These are phyloP conservation scores for Haliaeetus leucogaster DNA, from an alignment of 2,113 vertebrate genomes.

Conservation along the genomic window DNA sequence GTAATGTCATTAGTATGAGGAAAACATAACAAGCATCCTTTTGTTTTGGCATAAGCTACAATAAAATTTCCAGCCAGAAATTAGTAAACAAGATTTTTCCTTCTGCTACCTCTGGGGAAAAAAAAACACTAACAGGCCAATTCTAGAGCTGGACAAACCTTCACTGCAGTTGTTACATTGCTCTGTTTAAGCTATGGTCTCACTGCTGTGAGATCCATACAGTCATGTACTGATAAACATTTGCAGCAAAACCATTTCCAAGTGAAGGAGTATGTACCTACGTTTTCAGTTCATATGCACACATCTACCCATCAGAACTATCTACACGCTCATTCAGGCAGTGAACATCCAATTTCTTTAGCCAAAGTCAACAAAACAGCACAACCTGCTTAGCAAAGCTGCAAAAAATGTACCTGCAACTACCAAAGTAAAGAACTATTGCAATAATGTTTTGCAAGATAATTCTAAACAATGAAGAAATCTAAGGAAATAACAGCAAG, in stretches of 20 bases:
- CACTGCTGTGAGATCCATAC: not conserved
- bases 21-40: constrained; percentile 4
- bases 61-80: not conserved
- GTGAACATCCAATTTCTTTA: not conserved
- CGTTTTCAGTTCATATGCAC: not conserved
- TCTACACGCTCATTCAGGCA: not conserved
- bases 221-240: not conserved
- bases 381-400: not conserved
- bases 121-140: not conserved
- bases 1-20: not conserved
- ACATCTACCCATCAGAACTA: not conserved
- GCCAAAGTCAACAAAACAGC: not conserved
- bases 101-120: not conserved
- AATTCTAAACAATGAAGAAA: not conserved
- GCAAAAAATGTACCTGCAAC: not conserved
- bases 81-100: not conserved
- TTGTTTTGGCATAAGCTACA: not conserved
- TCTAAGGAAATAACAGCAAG: not conserved
- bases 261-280: not conserved
- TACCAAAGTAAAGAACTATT: not conserved
- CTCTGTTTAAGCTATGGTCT: not conserved
- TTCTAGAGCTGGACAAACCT: not conserved
- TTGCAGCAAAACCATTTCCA: not conserved
- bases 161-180: not conserved
- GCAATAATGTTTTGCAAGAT: not conserved